Conservation (phyloP, 2,113 vertebrate species). For the Psittacara wagleri region DNA sequence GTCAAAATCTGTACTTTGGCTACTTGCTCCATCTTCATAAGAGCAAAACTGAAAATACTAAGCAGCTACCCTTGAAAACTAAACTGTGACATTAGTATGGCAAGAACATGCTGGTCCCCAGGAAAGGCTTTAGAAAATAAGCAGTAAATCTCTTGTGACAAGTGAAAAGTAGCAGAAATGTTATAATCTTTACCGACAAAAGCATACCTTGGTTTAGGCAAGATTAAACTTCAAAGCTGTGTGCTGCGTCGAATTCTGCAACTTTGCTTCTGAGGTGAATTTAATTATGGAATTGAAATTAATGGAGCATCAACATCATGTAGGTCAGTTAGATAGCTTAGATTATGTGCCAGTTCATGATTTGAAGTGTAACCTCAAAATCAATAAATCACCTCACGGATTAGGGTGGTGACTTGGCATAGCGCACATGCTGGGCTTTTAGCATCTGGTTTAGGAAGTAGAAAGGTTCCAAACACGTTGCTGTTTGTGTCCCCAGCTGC, state of each 20-base stretch:
- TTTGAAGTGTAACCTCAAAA: not conserved
- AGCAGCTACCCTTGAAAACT: not conserved
- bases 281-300: not conserved
- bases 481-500: not conserved
- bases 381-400: not conserved
- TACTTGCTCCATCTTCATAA: not conserved
- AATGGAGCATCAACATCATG: not conserved
- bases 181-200: constrained; percentile 25
- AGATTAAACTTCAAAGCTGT: constrained; percentile 16
- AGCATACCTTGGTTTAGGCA: not conserved
- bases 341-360: not conserved
- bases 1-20: not conserved
- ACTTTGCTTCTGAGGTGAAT: not conserved
- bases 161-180: constrained; percentile 6
- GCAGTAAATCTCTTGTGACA: constrained; percentile 23
- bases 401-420: not conserved
- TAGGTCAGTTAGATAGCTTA: not conserved
- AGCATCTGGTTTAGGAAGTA: not conserved
- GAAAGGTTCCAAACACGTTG: not conserved
- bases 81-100: not conserved
- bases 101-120: not conserved
- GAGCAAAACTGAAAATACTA: not conserved
- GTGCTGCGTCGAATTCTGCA: not conserved
- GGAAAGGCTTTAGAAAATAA: constrained; percentile 2
- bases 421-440: not conserved